Percentiles rank a stretch among this genome's conserved stretches.
Conservation (phyloP, 2,797 vertebrate species). For the Myotis vivesi region DNA sequence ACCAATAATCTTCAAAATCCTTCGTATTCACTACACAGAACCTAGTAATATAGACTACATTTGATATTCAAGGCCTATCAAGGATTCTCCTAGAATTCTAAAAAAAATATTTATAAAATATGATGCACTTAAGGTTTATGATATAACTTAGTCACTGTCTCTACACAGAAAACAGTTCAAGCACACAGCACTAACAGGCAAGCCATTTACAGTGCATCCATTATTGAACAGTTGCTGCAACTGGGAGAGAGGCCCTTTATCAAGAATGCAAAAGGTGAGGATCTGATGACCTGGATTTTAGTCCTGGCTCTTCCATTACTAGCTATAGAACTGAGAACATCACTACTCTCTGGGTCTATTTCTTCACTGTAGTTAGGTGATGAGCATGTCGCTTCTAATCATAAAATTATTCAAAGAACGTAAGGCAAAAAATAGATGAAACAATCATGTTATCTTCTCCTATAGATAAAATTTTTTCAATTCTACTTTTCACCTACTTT, state of each 20-base stretch:
- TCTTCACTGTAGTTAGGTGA: background rate
- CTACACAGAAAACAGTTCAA: background rate
- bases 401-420: conserved; percentile 26
- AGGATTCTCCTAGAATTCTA: background rate
- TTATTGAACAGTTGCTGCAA: background rate
- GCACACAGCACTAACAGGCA: background rate
- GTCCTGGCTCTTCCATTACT: background rate
- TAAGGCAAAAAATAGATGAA: conserved; percentile 8
- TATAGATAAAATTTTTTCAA: conserved; percentile 32
- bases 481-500: conserved; percentile 6
- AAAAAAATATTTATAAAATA: background rate
- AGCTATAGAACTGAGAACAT: background rate
- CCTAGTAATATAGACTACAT: background rate
- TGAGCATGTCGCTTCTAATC: background rate
- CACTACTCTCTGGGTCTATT: background rate
- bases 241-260: background rate
- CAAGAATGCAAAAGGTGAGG: conserved; percentile 19
- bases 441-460: background rate
- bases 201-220: background rate
- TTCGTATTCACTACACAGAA: background rate
- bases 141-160: background rate
- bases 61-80: background rate
- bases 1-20: background rate
- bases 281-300: background rate
- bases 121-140: background rate